phyloP scores from a whole-genome alignment of 2,888 invertebrate genomes.

The Epinotia demarniana region DNA sequence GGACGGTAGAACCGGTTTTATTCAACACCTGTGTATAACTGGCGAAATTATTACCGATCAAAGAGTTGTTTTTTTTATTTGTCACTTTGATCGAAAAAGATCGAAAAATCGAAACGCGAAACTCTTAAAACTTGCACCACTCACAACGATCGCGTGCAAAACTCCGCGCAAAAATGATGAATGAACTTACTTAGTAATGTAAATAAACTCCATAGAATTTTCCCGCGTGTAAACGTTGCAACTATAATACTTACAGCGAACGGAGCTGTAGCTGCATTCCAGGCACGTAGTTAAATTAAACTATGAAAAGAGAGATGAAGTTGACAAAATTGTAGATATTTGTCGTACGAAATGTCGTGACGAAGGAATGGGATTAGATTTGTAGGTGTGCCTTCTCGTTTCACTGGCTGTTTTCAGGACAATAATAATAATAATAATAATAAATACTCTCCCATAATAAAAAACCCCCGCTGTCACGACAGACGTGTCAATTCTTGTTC shows the following conservation, averaged over 20 bases:
- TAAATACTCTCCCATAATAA: no score
- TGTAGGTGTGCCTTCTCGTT: no score
- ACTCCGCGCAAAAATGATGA: slow-evolving; percentile 42
- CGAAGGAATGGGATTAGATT: background rate
- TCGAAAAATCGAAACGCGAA: background rate
- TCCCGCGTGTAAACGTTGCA: background rate
- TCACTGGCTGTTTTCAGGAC: no score
- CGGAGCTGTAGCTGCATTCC: background rate
- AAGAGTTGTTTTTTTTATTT: no score
- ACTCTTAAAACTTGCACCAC: slow-evolving; percentile 6
- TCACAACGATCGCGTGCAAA: slow-evolving; percentile 33
- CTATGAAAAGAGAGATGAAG: background rate
- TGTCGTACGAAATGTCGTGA: background rate
- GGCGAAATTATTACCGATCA: no score
- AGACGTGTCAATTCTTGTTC: no score
- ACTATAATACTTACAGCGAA: slow-evolving; percentile 7
- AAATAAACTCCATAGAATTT: slow-evolving; percentile 22
- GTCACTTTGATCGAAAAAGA: no score
- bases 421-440: no score
- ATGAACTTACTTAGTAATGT: slow-evolving; percentile 41
- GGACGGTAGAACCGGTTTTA: no score
- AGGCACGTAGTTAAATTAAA: background rate
- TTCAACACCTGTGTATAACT: no score
- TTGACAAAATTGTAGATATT: background rate
- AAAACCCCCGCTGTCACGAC: no score